Conservation (phyloP, 2,888 invertebrate species). For the Chrysomela aeneicollis region DNA sequence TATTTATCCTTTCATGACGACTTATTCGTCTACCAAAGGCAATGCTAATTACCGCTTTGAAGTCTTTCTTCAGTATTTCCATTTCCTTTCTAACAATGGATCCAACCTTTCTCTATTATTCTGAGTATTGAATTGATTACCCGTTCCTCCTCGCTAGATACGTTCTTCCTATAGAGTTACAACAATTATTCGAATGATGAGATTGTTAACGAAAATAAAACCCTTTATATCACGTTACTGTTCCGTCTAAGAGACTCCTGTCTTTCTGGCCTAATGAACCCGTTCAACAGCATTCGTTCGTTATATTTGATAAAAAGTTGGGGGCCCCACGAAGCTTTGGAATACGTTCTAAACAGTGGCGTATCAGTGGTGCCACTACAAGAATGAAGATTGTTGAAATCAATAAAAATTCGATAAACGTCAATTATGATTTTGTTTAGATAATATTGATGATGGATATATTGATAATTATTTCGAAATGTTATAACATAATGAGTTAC, state of each 20-base stretch:
- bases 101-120: constrained; percentile 21
- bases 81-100: constrained; percentile 13
- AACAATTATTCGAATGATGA: constrained; percentile 31
- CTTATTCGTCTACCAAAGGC: constrained; percentile 9
- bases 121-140: constrained; percentile 22
- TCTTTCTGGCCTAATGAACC: constrained; percentile 23
- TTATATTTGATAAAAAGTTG: neutral
- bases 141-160: constrained; percentile 25
- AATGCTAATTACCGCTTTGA: constrained; percentile 24
- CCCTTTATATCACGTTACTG: constrained; percentile 30
- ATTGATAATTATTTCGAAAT: too few species aligned
- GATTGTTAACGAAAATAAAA: constrained; percentile 31
- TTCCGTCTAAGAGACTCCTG: constrained; percentile 11
- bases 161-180: constrained; percentile 27
- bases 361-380: too few species aligned
- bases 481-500: too few species aligned
- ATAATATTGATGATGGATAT: too few species aligned
- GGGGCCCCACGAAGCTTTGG: neutral
- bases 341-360: neutral
- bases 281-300: constrained; percentile 7
- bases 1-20: constrained; percentile 21
- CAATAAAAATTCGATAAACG: too few species aligned
- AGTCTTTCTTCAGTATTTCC: constrained; percentile 18
- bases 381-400: too few species aligned
- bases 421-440: too few species aligned